Evolutionary conservation across 2,113 vertebrate genomes (phyloP).

Genomic region (Taurulus bubalis): DNA sequence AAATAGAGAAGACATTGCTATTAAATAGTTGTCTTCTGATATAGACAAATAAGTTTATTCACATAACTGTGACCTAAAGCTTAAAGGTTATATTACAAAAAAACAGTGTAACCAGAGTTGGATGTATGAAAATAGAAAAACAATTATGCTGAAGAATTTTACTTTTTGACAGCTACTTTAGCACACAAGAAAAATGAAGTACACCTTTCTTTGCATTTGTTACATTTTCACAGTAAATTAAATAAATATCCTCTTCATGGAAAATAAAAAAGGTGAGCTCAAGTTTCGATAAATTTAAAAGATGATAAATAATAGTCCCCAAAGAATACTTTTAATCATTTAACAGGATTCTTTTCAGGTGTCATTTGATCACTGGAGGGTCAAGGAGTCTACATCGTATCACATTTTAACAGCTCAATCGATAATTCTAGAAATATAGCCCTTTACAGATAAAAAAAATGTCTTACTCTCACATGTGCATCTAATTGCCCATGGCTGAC

Average conservation of each 20-base stretch:
- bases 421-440: background rate
- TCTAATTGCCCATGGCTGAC: constrained; percentile 3
- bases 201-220: constrained; percentile 9
- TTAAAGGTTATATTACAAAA: too few species aligned
- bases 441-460: background rate
- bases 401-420: background rate
- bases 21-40: too few species aligned
- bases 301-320: background rate
- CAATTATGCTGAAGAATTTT: background rate
- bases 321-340: background rate
- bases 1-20: too few species aligned
- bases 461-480: background rate
- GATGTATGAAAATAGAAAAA: too few species aligned
- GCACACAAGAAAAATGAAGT: constrained; percentile 1
- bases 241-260: background rate
- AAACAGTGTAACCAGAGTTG: too few species aligned
- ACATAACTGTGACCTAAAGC: too few species aligned
- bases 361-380: background rate
- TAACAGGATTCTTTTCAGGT: background rate
- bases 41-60: too few species aligned
- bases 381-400: background rate
- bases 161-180: constrained; percentile 42
- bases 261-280: background rate
- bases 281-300: background rate
- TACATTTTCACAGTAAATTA: background rate